Conservation (phyloP, 1,140 invertebrate genomes). For the Drosophila carrolli region DNA sequence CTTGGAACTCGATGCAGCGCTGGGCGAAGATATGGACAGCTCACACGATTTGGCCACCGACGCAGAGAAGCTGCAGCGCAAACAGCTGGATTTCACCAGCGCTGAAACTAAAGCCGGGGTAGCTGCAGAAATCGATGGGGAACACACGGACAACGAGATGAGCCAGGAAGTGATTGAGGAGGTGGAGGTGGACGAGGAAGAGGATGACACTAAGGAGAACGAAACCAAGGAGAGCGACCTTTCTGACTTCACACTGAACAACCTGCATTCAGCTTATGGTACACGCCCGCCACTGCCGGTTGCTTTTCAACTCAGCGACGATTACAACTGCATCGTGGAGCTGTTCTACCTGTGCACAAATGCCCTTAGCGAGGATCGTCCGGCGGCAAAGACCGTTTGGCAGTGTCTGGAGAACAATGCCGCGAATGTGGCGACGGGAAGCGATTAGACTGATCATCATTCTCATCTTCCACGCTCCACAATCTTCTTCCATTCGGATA, state of each 20-base stretch:
- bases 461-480: not conserved
- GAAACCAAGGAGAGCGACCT: constrained; percentile 55
- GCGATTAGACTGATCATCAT: constrained; percentile 29
- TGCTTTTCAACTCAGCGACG: constrained; percentile 86
- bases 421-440: constrained; percentile 20
- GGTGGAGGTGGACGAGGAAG: not conserved
- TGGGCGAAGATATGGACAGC: constrained; percentile 72
- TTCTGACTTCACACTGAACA: constrained; percentile 21
- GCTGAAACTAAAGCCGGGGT: not conserved
- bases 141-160: constrained; percentile 1
- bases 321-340: constrained; percentile 88
- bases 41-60: constrained; percentile 25
- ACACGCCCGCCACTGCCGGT: constrained; percentile 89
- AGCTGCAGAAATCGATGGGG: not conserved
- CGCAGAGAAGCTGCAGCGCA: constrained; percentile 21
- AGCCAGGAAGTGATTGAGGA: not conserved
- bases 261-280: constrained; percentile 84
- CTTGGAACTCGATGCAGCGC: constrained; percentile 82
- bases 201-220: constrained; percentile 45
- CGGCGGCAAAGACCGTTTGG: constrained; percentile 85
- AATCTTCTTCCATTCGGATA: not conserved
- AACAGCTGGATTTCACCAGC: constrained; percentile 20
- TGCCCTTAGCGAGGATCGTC: constrained; percentile 86
- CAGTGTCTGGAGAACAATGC: constrained; percentile 67
- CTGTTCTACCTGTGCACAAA: constrained; percentile 91